Percentiles rank a stretch among this genome's conserved stretches.
These are phyloP conservation scores for Drosophila willistoni DNA, from an alignment of 1,140 invertebrate genomes.

Conservation along the genomic window DNA sequence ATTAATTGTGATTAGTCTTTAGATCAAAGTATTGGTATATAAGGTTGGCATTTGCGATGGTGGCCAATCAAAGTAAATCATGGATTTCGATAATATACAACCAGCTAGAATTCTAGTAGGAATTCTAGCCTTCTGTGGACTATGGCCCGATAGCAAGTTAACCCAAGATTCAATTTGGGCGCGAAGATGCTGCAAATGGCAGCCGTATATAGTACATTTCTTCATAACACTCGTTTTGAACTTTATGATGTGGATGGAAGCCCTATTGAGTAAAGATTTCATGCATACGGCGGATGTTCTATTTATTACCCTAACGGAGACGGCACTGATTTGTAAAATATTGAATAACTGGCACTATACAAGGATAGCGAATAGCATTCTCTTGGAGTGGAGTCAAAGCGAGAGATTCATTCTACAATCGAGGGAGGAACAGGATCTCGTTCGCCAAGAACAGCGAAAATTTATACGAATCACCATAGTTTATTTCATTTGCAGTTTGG, in stretches of 20 bases:
- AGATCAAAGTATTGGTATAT: slow-evolving; percentile 15
- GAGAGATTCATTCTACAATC: slow-evolving; percentile 22
- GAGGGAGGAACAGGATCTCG: slow-evolving; percentile 40
- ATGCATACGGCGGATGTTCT: slow-evolving; percentile 51
- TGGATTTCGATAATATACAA: slow-evolving; percentile 11
- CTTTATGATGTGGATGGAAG: slow-evolving; percentile 59
- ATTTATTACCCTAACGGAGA: slow-evolving; percentile 57
- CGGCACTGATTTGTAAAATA: slow-evolving; percentile 40
- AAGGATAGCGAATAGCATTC: slow-evolving; percentile 30
- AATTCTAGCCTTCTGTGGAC: slow-evolving; percentile 1
- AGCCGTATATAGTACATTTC: slow-evolving; percentile 38
- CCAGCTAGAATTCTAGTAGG: slow-evolving; percentile 25
- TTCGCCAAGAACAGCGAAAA: slow-evolving; percentile 35
- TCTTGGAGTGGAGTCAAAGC: slow-evolving; percentile 39
- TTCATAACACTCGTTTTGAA: slow-evolving; percentile 35
- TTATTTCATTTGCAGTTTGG: slow-evolving; percentile 40
- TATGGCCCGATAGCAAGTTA: slow-evolving; percentile 33
- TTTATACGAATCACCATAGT: slow-evolving; percentile 22
- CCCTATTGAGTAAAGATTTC: slow-evolving; percentile 41
- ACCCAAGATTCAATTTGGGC: neutral
- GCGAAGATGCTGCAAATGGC: slow-evolving; percentile 3
- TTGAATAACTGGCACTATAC: slow-evolving; percentile 52
- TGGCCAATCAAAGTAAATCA: slow-evolving; percentile 19
- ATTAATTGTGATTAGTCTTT: slow-evolving; percentile 36
- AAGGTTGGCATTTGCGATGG: neutral